These are phyloP conservation scores for Cephus rjabovi DNA, from an alignment of 2,888 invertebrate species.

Conservation along the genomic window DNA sequence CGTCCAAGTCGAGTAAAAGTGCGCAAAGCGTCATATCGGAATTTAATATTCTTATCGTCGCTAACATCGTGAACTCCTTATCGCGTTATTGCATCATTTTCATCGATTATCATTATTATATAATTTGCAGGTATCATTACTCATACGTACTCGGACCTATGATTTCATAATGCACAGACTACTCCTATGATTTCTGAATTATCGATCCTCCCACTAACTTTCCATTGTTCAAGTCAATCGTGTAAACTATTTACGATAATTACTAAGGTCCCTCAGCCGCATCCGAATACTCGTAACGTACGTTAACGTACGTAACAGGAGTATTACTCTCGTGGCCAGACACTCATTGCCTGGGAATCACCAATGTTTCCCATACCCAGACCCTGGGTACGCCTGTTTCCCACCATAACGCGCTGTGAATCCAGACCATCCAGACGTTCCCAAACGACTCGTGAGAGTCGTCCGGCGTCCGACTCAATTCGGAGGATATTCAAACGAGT, in stretches of 20 bases:
- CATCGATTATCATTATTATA: not conserved
- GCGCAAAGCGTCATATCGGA: not conserved
- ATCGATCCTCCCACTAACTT: not conserved
- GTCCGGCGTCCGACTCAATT: constrained; percentile 13
- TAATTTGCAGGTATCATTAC: not conserved
- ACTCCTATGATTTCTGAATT: not conserved
- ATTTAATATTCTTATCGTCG: not conserved
- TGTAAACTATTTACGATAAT: not conserved
- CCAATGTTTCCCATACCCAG: constrained; percentile 50
- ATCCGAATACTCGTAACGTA: not conserved
- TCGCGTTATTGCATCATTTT: not conserved
- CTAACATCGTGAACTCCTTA: not conserved
- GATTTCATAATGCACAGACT: not conserved
- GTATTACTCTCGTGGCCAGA: constrained; percentile 1
- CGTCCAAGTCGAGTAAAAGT: not conserved
- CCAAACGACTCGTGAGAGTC: constrained; percentile 32
- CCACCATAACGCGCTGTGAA: constrained; percentile 30
- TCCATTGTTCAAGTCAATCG: not conserved
- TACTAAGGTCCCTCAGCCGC: not conserved
- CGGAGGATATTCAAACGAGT: constrained; percentile 3
- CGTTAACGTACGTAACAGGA: not conserved
- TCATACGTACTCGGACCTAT: not conserved
- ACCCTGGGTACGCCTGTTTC: constrained; percentile 30
- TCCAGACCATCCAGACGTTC: constrained; percentile 33
- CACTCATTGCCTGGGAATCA: constrained; percentile 45